These are phyloP conservation scores for Schrankia costaestrigalis DNA, from an alignment of 2,888 invertebrate genomes.

Conservation along the genomic window DNA sequence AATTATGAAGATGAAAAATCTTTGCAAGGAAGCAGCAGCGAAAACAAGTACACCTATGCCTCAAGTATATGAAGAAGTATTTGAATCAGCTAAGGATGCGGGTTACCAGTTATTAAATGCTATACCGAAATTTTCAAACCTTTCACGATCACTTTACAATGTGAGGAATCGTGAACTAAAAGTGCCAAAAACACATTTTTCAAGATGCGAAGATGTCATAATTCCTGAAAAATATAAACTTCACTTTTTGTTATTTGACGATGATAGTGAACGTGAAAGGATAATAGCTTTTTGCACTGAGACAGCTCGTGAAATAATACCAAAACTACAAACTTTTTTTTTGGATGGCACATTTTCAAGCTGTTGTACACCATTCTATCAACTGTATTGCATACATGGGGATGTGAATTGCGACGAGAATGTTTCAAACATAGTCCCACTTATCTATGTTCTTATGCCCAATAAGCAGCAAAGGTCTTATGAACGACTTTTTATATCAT, in stretches of 20 bases:
- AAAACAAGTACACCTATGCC: slow-evolving; percentile 11
- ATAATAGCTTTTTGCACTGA: slow-evolving; percentile 4
- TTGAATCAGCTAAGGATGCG: slow-evolving; percentile 4
- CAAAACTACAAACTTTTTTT: slow-evolving; percentile 1
- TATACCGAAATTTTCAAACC: slow-evolving; percentile 4
- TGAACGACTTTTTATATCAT: slow-evolving; percentile 8
- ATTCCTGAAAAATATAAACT: slow-evolving; percentile 3
- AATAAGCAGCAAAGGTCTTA: slow-evolving; percentile 9
- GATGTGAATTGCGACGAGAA: slow-evolving; percentile 6
- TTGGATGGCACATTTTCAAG: background rate
- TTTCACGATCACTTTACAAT: slow-evolving; percentile 5
- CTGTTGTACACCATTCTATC: slow-evolving; percentile 5
- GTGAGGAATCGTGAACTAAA: slow-evolving; percentile 3
- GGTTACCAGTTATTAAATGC: slow-evolving; percentile 6
- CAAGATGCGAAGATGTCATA: slow-evolving; percentile 4
- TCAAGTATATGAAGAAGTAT: slow-evolving; percentile 9
- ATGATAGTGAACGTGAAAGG: slow-evolving; percentile 1
- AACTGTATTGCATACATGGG: slow-evolving; percentile 6
- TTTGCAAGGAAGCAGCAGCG: slow-evolving; percentile 11
- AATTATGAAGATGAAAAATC: slow-evolving; percentile 4
- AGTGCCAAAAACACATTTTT: slow-evolving; percentile 4
- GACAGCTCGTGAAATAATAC: slow-evolving; percentile 1
- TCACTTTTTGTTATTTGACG: slow-evolving; percentile 3
- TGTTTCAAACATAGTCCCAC: slow-evolving; percentile 5
- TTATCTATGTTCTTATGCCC: slow-evolving; percentile 8